Percentiles rank a stretch among this genome's conserved stretches.
These are phyloP conservation scores for Orthonevra nobilis DNA, from an alignment of 2,888 invertebrate genomes.

Conservation along the genomic window DNA sequence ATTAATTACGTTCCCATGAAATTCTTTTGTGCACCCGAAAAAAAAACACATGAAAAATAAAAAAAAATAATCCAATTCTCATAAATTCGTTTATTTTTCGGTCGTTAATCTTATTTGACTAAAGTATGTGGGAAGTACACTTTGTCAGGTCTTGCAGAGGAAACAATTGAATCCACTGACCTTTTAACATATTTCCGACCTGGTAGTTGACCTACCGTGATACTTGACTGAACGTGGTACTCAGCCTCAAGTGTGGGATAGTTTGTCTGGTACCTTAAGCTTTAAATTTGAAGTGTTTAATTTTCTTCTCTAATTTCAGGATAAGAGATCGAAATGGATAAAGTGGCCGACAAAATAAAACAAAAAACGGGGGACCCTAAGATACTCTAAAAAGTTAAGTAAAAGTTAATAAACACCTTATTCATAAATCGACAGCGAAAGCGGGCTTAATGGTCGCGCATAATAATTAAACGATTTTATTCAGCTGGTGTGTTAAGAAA, in stretches of 20 bases:
- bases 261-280: background rate
- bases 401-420: conserved; percentile 18
- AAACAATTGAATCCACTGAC: conserved; percentile 46
- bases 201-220: background rate
- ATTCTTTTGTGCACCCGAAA: background rate
- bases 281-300: background rate
- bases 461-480: conserved; percentile 13
- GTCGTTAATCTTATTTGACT: conserved; percentile 27
- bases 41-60: too few relatives aligned
- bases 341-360: too few relatives aligned
- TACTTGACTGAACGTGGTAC: conserved; percentile 7
- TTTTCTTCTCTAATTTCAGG: background rate
- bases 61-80: conserved; percentile 17
- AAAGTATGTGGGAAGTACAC: conserved; percentile 41
- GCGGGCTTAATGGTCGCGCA: conserved; percentile 18
- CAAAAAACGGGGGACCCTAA: too few relatives aligned
- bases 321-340: background rate
- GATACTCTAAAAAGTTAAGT: too few relatives aligned
- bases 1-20: conserved; percentile 14
- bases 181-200: conserved; percentile 55
- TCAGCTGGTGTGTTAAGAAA: background rate
- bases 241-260: conserved; percentile 48
- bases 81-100: conserved; percentile 21
- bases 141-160: background rate
- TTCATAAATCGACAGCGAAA: conserved; percentile 13